phyloP scores from a whole-genome alignment of 1,140 invertebrate genomes.

The Pissodes strobi region DNA sequence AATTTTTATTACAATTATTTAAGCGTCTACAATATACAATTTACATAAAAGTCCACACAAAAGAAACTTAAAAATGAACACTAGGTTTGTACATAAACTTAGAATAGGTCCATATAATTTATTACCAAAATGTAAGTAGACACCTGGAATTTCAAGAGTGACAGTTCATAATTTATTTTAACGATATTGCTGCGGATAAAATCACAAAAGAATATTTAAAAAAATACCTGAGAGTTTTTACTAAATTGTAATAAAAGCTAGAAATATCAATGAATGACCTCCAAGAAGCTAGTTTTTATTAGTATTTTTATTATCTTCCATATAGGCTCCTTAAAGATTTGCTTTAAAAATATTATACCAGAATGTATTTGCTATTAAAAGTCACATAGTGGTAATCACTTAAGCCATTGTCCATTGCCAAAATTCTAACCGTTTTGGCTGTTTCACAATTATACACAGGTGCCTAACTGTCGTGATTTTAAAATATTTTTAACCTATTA shows the following conservation, averaged over 20 bases:
- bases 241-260: not conserved
- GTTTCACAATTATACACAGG: too few relatives aligned
- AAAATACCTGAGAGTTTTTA: slow-evolving; percentile 12
- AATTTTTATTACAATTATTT: not conserved
- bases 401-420: too few relatives aligned
- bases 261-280: too few relatives aligned
- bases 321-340: too few relatives aligned
- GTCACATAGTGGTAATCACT: slow-evolving; percentile 1
- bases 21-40: slow-evolving; percentile 6
- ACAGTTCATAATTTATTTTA: not conserved
- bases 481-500: too few relatives aligned
- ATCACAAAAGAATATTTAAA: not conserved
- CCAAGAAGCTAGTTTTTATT: not conserved
- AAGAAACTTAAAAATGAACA: too few relatives aligned
- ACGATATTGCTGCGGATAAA: too few relatives aligned
- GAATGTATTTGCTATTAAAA: not conserved
- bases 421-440: too few relatives aligned
- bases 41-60: not conserved
- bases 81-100: too few relatives aligned
- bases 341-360: too few relatives aligned
- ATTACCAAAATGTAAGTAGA: not conserved
- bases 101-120: too few relatives aligned
- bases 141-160: not conserved
- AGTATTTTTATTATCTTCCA: not conserved
- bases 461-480: too few relatives aligned